These are phyloP conservation scores for Stegophylla sp. DNA, from an alignment of 2,888 invertebrate species.

Conservation along the genomic window DNA sequence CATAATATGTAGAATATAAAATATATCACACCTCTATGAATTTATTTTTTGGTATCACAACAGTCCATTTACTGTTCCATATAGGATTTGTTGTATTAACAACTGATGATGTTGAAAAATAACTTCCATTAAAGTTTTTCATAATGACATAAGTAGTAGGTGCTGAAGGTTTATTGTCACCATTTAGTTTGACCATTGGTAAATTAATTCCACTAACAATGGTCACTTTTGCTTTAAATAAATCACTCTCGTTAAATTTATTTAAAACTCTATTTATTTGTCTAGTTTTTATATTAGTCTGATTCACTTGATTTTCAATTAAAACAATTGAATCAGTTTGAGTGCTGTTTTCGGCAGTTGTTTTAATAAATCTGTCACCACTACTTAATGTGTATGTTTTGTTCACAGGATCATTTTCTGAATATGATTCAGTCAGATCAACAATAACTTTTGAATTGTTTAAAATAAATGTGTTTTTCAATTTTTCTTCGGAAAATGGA, in stretches of 20 bases:
- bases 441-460: conserved; percentile 25
- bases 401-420: conserved; percentile 31
- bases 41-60: neutral
- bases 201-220: conserved; percentile 38
- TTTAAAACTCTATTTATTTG: neutral
- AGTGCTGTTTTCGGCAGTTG: conserved; percentile 22
- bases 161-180: neutral
- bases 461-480: neutral
- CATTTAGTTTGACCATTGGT: conserved; percentile 38
- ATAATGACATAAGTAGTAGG: conserved; percentile 47
- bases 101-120: conserved; percentile 27
- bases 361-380: neutral
- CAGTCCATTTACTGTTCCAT: conserved; percentile 42
- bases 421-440: conserved; percentile 31
- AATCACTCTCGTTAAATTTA: conserved; percentile 17
- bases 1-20: neutral
- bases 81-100: conserved; percentile 36
- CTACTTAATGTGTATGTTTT: conserved; percentile 38
- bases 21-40: conserved; percentile 28
- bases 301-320: neutral
- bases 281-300: neutral
- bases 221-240: conserved; percentile 37
- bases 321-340: conserved; percentile 14
- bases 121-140: neutral
- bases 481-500: conserved; percentile 11